Evolutionary conservation across 2,113 vertebrate genomes (phyloP), one percentile per base, ranked within the genome.

Genomic region (Leptodactylus fuscus): DNA sequence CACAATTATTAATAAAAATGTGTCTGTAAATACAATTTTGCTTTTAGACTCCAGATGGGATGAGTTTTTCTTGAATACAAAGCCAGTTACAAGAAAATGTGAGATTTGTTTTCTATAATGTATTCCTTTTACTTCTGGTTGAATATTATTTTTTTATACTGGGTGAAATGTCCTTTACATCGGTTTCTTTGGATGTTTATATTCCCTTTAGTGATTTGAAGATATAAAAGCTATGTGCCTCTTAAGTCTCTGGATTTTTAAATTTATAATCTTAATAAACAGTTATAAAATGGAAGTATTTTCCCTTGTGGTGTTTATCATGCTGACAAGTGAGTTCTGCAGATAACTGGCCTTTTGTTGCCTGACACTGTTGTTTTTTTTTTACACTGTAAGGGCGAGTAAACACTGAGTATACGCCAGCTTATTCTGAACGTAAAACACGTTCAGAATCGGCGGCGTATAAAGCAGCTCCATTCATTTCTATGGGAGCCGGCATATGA

Each of bases 241-340:
- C 92, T 89, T n/a, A 88, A 92, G 90, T 95, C 92, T 90, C 91
- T 92, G 90, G 90, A 90, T 93, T 95, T 95, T 92, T 94, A 94
- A 93, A 95, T 93, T 92, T 93, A 90, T 94, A 92, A 93, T 91
- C 91, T 90, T 92, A 94, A 96, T 95, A 95, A 95, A 95, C 90
- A 88, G 85, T 94, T 91, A 94, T 93, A 93, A 95, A 93, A 92
- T 74, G 48, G 92, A 92, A 91, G 90, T 83, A 34, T 89, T 48
- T 65, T 65, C 24, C 24, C 16, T 60, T 36, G 76, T 79, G 15
- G 34, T 60, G 36, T 34, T 22, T 10, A 11, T 2, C 46, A 12
- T 1, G 27, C 27, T 65, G 60, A 32, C 60, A 4, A 9, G 10
- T 18, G 12, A 24, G 10, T 51, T 20, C 2, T 18, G 1, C n/a